Evolutionary conservation across 2,797 vertebrate genomes (phyloP).

Genomic region (Clangula hyemalis): DNA sequence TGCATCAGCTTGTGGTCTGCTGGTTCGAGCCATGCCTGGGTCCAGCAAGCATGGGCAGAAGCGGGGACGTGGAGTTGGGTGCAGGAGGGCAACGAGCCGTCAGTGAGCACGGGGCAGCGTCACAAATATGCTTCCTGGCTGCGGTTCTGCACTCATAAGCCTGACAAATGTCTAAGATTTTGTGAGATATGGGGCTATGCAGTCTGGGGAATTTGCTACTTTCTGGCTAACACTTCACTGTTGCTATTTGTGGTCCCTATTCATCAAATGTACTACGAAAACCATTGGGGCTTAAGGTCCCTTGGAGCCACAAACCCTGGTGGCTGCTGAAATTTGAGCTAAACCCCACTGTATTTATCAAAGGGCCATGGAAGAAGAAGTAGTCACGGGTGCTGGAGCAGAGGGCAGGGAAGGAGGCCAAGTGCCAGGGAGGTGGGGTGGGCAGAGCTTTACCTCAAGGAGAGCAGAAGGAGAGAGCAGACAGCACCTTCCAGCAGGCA

Average conservation of each 20-base stretch:
- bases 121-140: neutral
- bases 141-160: fast-evolving
- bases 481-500: neutral
- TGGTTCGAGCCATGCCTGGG: neutral
- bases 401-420: neutral
- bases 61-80: fast-evolving
- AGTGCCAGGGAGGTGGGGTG: neutral
- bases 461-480: neutral
- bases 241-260: neutral
- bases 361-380: neutral
- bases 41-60: neutral
- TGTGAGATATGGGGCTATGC: neutral
- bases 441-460: neutral
- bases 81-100: neutral
- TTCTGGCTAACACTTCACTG: neutral
- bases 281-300: neutral
- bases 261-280: neutral
- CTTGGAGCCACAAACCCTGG: fast-evolving
- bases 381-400: neutral
- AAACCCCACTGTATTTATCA: neutral
- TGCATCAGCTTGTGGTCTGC: neutral
- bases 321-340: neutral
- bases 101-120: neutral
- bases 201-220: neutral
- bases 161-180: neutral